Percentiles rank a stretch among this genome's conserved stretches.
These are phyloP conservation scores for Apotomis turbidana DNA, from an alignment of 2,888 invertebrate species.

Conservation along the genomic window DNA sequence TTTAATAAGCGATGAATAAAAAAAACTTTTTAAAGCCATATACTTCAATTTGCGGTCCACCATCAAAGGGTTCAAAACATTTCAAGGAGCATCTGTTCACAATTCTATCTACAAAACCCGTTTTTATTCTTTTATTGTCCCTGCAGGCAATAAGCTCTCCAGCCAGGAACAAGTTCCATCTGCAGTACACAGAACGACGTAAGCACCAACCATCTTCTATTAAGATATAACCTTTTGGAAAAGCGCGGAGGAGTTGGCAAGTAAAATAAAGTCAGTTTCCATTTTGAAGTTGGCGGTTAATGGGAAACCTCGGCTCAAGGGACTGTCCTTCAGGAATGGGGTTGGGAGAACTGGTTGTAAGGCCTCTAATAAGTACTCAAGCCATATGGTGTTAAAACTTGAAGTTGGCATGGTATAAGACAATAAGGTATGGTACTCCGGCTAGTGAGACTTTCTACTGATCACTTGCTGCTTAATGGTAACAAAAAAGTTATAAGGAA, in stretches of 20 bases:
- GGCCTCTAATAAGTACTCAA: neutral
- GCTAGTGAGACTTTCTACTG: too few relatives aligned
- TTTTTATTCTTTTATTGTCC: conserved; percentile 35
- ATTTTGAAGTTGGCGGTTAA: conserved; percentile 40
- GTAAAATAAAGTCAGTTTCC: conserved; percentile 37
- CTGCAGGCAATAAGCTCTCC: conserved; percentile 33
- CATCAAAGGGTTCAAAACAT: conserved; percentile 4
- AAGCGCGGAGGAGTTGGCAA: conserved; percentile 8
- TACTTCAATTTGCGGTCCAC: neutral
- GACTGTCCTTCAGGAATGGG: conserved; percentile 12
- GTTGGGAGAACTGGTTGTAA: neutral
- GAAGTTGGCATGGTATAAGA: too few relatives aligned
- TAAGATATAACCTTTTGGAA: neutral
- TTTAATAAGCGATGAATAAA: neutral
- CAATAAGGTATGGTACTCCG: too few relatives aligned
- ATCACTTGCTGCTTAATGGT: too few relatives aligned
- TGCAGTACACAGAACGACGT: neutral
- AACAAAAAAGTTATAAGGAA: too few relatives aligned
- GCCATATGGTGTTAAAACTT: neutral
- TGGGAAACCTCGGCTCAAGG: conserved; percentile 19
- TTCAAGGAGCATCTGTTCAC: conserved; percentile 5
- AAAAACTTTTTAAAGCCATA: neutral
- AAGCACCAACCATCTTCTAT: neutral
- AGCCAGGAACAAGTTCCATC: conserved; percentile 23
- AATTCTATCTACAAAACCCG: conserved; percentile 15